Evolutionary conservation across 2,113 vertebrate species (phyloP).

Genomic region (Loxodonta africana): DNA sequence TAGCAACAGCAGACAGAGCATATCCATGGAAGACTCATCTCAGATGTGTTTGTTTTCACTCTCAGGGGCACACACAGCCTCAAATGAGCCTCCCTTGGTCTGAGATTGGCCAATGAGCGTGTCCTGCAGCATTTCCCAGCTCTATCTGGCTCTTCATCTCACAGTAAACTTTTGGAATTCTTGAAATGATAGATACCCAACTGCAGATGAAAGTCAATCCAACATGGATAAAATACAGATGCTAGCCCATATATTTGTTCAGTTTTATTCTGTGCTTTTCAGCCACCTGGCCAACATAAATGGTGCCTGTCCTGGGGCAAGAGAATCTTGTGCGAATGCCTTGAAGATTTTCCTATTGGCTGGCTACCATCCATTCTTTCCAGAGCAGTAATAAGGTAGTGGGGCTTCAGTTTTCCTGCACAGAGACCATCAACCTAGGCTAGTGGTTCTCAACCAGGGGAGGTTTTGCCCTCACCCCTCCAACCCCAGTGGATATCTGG

Average conservation of each 20-base stretch:
- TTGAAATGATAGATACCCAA: background rate
- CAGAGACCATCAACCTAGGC: background rate
- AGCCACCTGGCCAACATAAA: background rate
- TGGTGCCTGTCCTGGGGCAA: background rate
- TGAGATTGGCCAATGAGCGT: background rate
- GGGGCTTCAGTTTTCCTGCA: background rate
- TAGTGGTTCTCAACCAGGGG: background rate
- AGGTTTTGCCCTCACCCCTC: too few species aligned
- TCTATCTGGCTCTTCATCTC: background rate
- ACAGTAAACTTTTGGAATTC: background rate
- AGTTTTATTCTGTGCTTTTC: background rate
- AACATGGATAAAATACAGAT: background rate
- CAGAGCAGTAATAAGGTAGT: background rate
- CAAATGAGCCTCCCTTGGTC: background rate
- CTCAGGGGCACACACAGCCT: background rate
- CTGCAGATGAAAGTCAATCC: background rate
- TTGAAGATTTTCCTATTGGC: background rate
- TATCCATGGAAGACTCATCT: background rate
- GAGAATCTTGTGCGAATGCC: background rate
- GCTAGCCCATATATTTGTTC: background rate
- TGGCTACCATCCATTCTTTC: background rate
- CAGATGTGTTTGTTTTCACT: background rate
- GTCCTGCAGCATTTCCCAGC: background rate
- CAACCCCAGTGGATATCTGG: background rate
- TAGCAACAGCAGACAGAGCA: background rate